phyloP scores from a whole-genome alignment of 1,140 invertebrate species.

The Bathynomus jamesi region DNA sequence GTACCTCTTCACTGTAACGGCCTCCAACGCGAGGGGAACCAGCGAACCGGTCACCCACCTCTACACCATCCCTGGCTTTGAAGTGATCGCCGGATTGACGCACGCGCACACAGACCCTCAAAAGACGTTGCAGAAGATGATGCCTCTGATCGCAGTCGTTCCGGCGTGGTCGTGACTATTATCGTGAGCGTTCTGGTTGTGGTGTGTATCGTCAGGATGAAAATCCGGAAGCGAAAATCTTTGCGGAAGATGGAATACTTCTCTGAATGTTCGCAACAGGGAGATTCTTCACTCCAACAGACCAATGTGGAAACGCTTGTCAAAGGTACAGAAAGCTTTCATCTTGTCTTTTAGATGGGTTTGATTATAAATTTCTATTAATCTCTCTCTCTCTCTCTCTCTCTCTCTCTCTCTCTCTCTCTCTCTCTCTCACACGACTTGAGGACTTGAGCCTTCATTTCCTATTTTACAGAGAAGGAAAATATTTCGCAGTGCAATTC shows the following conservation, averaged over 20 bases:
- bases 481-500: background rate
- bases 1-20: conserved; percentile 28
- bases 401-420: too few relatives aligned
- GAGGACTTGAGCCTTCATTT: too few relatives aligned
- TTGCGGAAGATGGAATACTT: background rate
- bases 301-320: background rate
- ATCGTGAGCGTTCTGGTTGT: conserved; percentile 11
- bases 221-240: background rate
- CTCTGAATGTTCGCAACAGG: background rate
- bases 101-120: conserved; percentile 17
- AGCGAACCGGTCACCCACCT: conserved; percentile 25
- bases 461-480: background rate
- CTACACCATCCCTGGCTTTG: conserved; percentile 18
- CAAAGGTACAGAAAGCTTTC: background rate
- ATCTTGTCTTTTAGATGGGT: too few relatives aligned
- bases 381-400: too few relatives aligned
- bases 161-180: conserved; percentile 18
- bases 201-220: conserved; percentile 1
- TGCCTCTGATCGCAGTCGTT: conserved; percentile 21
- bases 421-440: too few relatives aligned
- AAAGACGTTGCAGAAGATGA: conserved; percentile 14
- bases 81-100: conserved; percentile 14
- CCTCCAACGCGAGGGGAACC: conserved; percentile 25
- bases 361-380: too few relatives aligned
- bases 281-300: background rate